A percentile compares a stretch with the other conserved stretches of the same genome.
These are phyloP conservation scores for Cataglyphis hispanica DNA, from an alignment of 1,140 invertebrate genomes.

Conservation along the genomic window DNA sequence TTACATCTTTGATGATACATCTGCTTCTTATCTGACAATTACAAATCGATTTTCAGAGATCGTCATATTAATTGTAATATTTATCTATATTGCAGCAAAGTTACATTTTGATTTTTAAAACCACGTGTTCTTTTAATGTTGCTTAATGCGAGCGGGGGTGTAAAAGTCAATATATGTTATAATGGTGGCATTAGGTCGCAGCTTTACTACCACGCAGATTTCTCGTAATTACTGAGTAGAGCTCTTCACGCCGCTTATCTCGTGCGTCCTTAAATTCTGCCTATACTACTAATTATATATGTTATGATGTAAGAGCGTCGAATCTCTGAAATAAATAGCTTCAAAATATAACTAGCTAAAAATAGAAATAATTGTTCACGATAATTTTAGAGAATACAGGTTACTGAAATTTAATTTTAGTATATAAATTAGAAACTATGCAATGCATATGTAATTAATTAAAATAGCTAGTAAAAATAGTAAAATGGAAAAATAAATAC, in stretches of 20 bases:
- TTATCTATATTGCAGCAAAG: neutral
- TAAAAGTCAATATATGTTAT: slow-evolving; percentile 13
- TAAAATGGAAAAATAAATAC: neutral
- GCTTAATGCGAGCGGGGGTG: slow-evolving; percentile 4
- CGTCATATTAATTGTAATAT: neutral
- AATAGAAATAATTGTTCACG: slow-evolving; percentile 12
- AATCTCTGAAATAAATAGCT: slow-evolving; percentile 27
- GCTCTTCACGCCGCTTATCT: slow-evolving; percentile 37
- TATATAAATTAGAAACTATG: neutral
- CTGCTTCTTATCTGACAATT: neutral
- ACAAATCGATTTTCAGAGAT: neutral
- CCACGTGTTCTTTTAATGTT: neutral
- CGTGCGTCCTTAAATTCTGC: slow-evolving; percentile 22
- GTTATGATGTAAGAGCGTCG: slow-evolving; percentile 22
- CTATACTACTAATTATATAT: slow-evolving; percentile 16
- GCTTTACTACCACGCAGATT: neutral
- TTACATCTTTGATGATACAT: neutral
- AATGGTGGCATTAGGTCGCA: neutral
- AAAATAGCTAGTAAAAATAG: neutral
- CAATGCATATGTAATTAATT: neutral
- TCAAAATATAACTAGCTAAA: slow-evolving; percentile 3
- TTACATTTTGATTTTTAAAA: neutral
- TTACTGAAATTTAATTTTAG: slow-evolving; percentile 13
- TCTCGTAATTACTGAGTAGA: slow-evolving; percentile 37
- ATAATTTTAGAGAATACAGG: neutral